Evolutionary conservation across 2,888 invertebrate genomes (phyloP), one percentile per base, ranked within the genome.

Genomic region (Epiblema foenella): DNA sequence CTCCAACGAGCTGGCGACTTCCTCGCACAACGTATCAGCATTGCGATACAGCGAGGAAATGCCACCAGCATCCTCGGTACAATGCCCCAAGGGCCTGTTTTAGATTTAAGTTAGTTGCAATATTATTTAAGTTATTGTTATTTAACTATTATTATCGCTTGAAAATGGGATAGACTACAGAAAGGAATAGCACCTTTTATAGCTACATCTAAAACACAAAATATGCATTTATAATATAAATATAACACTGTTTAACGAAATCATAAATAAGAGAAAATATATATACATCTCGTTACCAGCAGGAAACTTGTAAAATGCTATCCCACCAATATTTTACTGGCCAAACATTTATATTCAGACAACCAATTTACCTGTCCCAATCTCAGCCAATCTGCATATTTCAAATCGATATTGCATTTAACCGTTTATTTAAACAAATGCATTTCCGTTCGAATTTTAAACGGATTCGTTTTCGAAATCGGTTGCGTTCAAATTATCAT

Each of bases 371-470:
- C 52, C 24, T 49, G 65, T 54, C 70, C 65, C 56, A 62, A 68
- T 62, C 56, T 63, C 63, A 18, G 42, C 54, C 54, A 70, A 70
- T 70, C 59, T 70, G 46, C 70, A 70, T 66, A 70, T 70, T 70
- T 66, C 52, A 66, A 49, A 64, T 24, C 59, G 59, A 60, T 60
- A 70, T 66, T 70, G 42, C 62, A 60, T 54, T 46, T 20, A 66
- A 70, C 59, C 54, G 65, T 46, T 66, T 70, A 70, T 70, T 70
- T 65, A 70, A 70, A 66, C 59, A 70, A 66, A 70, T 54, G 54
- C 33, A 57, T 70, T 70, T 70, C 70, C 69, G 65, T 46, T 70
- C 65, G 70, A 70, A 49, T 54, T 52, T 70, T 65, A 51, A 18
- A 59, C 20, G 52, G 52, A 65, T 70, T 60, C 54, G 54, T 60